These are phyloP conservation scores for Myotis davidii DNA, from an alignment of 2,113 vertebrate species.

Conservation along the genomic window DNA sequence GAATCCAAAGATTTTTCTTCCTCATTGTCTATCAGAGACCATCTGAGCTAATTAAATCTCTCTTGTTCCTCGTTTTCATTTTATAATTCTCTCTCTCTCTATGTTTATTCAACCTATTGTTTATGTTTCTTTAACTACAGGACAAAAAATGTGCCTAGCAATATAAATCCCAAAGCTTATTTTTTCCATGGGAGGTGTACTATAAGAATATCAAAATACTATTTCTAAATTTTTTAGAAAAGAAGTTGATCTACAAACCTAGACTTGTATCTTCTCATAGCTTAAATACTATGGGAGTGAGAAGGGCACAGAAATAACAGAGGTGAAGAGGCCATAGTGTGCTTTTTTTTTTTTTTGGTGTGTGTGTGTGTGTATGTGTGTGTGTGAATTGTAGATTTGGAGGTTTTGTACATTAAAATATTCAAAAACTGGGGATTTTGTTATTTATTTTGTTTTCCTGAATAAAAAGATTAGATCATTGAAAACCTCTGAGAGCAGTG, in stretches of 20 bases:
- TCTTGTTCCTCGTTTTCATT: rapidly evolving
- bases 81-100: neutral
- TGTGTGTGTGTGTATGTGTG: no score
- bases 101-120: neutral
- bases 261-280: neutral
- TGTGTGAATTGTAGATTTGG: no score
- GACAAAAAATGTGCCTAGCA: neutral
- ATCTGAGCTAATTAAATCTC: neutral
- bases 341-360: no score
- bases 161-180: neutral
- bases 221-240: neutral
- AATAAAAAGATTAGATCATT: no score
- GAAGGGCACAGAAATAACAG: neutral
- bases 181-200: no score
- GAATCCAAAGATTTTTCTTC: neutral
- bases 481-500: neutral
- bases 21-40: neutral
- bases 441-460: no score
- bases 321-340: neutral
- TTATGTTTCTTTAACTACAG: neutral
- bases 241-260: no score
- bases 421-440: no score
- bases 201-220: no score
- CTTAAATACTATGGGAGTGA: neutral
- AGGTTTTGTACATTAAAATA: no score